Percentiles rank a stretch among this genome's conserved stretches.
phyloP scores from a whole-genome alignment of 2,888 invertebrate genomes.

The Steromphala cineraria region DNA sequence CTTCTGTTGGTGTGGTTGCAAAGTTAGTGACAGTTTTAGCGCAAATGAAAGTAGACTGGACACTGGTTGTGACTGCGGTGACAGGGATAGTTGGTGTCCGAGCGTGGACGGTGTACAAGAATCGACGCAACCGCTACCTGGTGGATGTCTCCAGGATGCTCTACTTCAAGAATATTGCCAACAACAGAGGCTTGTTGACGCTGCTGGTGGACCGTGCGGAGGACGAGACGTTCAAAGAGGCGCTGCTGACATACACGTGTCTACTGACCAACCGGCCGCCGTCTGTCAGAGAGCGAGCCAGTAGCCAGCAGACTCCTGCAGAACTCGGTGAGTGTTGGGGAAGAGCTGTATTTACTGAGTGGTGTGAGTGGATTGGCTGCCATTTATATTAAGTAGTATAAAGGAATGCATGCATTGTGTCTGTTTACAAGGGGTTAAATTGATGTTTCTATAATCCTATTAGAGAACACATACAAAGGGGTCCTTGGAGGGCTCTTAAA shows the following conservation, averaged over 20 bases:
- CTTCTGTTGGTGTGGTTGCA: slow-evolving; percentile 57
- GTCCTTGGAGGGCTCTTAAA: no score
- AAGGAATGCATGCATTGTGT: no score
- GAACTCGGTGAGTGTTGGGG: slow-evolving; percentile 41
- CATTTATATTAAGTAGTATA: no score
- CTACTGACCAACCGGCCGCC: slow-evolving; percentile 63
- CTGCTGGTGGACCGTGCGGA: slow-evolving; percentile 72
- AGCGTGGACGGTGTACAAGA: slow-evolving; percentile 64
- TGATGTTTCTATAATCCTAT: no score
- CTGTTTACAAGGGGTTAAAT: no score
- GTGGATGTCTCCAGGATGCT: slow-evolving; percentile 65
- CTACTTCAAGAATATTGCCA: slow-evolving; percentile 73
- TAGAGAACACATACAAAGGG: no score
- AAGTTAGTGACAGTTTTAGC: slow-evolving; percentile 67
- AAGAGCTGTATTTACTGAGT: no score
- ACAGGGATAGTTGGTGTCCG: slow-evolving; percentile 55
- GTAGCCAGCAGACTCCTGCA: slow-evolving; percentile 32
- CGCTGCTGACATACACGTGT: slow-evolving; percentile 69
- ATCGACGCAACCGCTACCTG: slow-evolving; percentile 65
- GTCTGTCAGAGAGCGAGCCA: slow-evolving; percentile 31
- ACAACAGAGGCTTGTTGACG: slow-evolving; percentile 71
- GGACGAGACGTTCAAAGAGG: slow-evolving; percentile 74
- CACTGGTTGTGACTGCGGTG: slow-evolving; percentile 56
- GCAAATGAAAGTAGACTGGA: slow-evolving; percentile 58
- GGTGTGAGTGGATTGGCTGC: no score